A percentile compares a stretch with the other conserved stretches of the same genome.
These are phyloP conservation scores for Pithys albifrons DNA, from an alignment of 2,113 vertebrate genomes.

Conservation along the genomic window DNA sequence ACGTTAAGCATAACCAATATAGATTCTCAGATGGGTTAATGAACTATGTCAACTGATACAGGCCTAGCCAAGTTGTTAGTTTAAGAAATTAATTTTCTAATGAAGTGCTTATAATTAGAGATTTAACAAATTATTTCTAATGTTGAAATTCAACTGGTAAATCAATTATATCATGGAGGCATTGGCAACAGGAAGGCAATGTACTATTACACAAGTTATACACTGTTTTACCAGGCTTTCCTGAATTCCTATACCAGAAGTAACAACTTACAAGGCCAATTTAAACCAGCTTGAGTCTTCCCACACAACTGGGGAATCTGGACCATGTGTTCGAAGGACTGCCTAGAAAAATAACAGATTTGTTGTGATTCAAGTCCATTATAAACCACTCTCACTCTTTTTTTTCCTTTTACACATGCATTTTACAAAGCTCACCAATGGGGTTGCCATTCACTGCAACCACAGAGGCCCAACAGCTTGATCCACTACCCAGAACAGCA, in stretches of 20 bases:
- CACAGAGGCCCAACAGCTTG: background rate
- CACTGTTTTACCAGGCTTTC: background rate
- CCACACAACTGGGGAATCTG: background rate
- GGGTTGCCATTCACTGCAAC: background rate
- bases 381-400: background rate
- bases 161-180: background rate
- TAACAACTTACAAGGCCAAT: background rate
- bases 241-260: background rate
- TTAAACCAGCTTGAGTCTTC: background rate
- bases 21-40: conserved; percentile 20
- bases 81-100: conserved; percentile 49
- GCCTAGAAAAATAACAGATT: background rate
- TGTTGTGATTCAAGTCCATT: background rate
- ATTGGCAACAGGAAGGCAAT: background rate
- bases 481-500: background rate
- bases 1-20: conserved; percentile 49
- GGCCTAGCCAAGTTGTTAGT: conserved; percentile 6
- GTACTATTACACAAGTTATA: background rate
- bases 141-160: background rate
- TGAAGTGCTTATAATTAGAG: background rate
- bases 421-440: background rate
- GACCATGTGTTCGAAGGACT: background rate
- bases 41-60: conserved; percentile 22
- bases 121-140: conserved; percentile 45
- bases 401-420: background rate